Evolutionary conservation across 2,113 vertebrate species (phyloP).

Genomic region (Mesocricetus auratus): DNA sequence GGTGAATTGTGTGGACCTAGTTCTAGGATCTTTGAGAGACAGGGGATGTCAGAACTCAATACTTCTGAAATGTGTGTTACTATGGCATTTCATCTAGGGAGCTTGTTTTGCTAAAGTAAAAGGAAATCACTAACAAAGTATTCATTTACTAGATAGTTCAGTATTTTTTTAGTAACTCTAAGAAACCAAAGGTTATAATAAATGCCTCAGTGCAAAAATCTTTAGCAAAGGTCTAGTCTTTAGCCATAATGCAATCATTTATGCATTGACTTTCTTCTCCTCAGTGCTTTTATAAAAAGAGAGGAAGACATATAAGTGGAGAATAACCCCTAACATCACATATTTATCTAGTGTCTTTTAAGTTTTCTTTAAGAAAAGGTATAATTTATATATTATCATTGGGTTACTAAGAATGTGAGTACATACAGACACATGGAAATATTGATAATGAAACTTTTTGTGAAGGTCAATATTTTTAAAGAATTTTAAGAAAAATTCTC

Average conservation of each 20-base stretch:
- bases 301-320: neutral
- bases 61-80: conserved; percentile 49
- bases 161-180: conserved; percentile 40
- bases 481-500: conserved; percentile 43
- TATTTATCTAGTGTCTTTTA: conserved; percentile 48
- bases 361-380: conserved; percentile 45
- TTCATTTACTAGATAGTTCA: conserved; percentile 54
- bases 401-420: neutral
- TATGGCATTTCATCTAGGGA: conserved; percentile 5
- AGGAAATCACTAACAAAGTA: conserved; percentile 1
- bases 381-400: conserved; percentile 58
- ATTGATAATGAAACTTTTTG: conserved; percentile 12
- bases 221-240: conserved; percentile 33
- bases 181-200: conserved; percentile 26
- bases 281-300: conserved; percentile 65
- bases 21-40: conserved; percentile 43
- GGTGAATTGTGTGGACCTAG: conserved; percentile 32
- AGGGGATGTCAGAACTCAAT: conserved; percentile 30
- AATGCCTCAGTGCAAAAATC: conserved; percentile 56
- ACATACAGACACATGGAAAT: conserved; percentile 26
- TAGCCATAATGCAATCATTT: neutral
- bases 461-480: conserved; percentile 57
- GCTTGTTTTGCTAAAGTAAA: conserved; percentile 58
- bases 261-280: conserved; percentile 29
- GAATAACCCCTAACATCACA: conserved; percentile 20